Percentiles rank a stretch among this genome's conserved stretches.
Evolutionary conservation across 2,113 vertebrate species (phyloP).

Genomic region (Enhydra lutris): DNA sequence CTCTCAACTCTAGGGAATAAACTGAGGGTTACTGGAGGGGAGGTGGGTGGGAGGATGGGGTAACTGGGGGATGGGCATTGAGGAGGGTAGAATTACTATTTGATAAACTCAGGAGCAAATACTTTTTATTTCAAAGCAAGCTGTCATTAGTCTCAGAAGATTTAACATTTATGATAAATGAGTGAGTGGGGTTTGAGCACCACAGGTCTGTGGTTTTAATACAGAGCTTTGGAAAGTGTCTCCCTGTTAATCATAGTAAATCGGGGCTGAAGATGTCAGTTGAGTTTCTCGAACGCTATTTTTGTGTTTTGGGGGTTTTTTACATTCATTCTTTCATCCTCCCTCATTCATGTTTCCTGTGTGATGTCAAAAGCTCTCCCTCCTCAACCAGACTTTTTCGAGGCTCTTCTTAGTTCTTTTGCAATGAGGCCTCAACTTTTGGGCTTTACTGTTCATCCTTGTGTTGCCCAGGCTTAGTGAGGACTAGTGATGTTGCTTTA

Average conservation of each 20-base stretch:
- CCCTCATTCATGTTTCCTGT: accelerated
- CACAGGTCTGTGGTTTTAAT: not conserved
- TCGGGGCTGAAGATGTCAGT: accelerated
- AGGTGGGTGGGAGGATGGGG: not conserved
- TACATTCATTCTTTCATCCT: not conserved
- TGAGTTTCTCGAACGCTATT: not conserved
- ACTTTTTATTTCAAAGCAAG: not conserved
- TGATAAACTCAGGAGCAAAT: not conserved
- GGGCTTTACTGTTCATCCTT: not conserved
- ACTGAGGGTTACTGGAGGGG: not conserved
- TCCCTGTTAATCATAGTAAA: accelerated
- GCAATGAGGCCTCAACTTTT: accelerated
- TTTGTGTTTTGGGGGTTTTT: not conserved
- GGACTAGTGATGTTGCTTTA: accelerated
- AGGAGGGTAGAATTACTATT: not conserved
- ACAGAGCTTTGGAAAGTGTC: accelerated
- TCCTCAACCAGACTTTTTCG: accelerated
- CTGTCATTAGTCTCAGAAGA: not conserved
- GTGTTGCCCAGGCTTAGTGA: accelerated
- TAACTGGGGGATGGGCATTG: not conserved
- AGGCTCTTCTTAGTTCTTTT: not conserved
- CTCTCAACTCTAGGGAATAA: not conserved
- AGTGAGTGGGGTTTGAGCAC: not conserved
- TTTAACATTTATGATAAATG: not conserved
- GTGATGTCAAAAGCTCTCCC: no score